These are phyloP conservation scores for Pomacea maculata DNA, from an alignment of 1,140 invertebrate genomes.

Conservation along the genomic window DNA sequence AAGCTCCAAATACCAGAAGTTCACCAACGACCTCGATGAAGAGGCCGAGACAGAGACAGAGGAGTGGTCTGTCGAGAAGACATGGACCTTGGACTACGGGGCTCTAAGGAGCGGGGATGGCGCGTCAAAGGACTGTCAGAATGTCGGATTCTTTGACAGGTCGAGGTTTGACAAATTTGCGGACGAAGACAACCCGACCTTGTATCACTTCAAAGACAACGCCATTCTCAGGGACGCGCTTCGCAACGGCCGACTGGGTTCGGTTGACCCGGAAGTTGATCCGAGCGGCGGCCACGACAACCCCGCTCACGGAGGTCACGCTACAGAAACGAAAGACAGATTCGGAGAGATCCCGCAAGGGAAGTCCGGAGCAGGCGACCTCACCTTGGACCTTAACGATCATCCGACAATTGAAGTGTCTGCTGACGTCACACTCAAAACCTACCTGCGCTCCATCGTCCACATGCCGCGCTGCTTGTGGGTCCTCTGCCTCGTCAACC, in stretches of 20 bases:
- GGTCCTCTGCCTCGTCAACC: slow-evolving; percentile 90
- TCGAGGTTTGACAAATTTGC: not conserved
- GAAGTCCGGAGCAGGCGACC: not conserved
- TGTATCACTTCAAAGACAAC: not conserved
- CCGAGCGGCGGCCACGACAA: not conserved
- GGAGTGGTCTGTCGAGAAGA: slow-evolving; percentile 15
- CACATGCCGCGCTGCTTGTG: slow-evolving; percentile 87
- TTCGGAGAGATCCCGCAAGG: too few species aligned
- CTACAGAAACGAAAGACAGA: not conserved
- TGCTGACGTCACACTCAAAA: slow-evolving; percentile 64
- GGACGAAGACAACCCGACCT: not conserved
- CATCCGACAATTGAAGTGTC: slow-evolving; percentile 34
- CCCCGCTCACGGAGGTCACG: not conserved
- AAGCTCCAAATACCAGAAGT: slow-evolving; percentile 57
- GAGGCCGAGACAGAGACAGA: slow-evolving; percentile 28
- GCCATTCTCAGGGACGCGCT: not conserved
- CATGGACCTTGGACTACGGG: slow-evolving; percentile 17
- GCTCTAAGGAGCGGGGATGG: slow-evolving; percentile 9
- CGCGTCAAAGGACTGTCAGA: not conserved
- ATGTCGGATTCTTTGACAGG: too few species aligned
- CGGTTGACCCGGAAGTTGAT: too few species aligned
- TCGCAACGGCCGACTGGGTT: not conserved
- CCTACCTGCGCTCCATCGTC: slow-evolving; percentile 89
- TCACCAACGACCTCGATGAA: slow-evolving; percentile 48
- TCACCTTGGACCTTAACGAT: too few species aligned